These are phyloP conservation scores for Leptarthrus brevirostris DNA, from an alignment of 2,888 invertebrate genomes.

Conservation along the genomic window DNA sequence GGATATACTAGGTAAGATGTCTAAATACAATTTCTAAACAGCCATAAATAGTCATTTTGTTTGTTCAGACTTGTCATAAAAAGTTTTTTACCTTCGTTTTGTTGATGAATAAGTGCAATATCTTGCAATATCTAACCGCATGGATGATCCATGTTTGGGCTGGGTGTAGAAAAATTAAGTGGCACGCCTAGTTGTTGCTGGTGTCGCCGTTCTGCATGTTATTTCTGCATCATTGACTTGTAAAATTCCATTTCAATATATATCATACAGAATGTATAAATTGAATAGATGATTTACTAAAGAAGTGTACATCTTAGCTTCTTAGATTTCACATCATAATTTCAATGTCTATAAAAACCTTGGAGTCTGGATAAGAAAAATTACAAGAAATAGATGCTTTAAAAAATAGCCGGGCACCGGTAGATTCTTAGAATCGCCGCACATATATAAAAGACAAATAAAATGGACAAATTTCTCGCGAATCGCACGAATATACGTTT, in stretches of 20 bases:
- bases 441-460: not conserved
- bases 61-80: conserved; percentile 22
- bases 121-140: conserved; percentile 30
- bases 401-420: conserved; percentile 6
- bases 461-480: conserved; percentile 58
- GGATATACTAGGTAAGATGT: not conserved
- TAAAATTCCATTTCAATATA: no score
- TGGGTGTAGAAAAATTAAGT: conserved; percentile 23
- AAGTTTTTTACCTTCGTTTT: conserved; percentile 22
- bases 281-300: not conserved
- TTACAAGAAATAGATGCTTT: not conserved
- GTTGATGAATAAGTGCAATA: conserved; percentile 34
- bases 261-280: not conserved
- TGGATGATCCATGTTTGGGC: conserved; percentile 24
- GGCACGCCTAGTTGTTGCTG: conserved; percentile 6
- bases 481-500: conserved; percentile 64
- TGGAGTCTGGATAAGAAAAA: not conserved
- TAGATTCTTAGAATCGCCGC: conserved; percentile 40
- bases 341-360: not conserved
- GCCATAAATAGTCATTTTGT: conserved; percentile 33
- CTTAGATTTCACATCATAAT: not conserved
- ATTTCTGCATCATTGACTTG: not conserved
- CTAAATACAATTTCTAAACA: not conserved
- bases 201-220: not conserved
- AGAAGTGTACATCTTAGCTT: not conserved